A percentile compares a stretch with the other conserved stretches of the same genome.
These are phyloP conservation scores for Palythoa grandis DNA, from an alignment of 92 coral and sea anemone genomes.

Conservation along the genomic window DNA sequence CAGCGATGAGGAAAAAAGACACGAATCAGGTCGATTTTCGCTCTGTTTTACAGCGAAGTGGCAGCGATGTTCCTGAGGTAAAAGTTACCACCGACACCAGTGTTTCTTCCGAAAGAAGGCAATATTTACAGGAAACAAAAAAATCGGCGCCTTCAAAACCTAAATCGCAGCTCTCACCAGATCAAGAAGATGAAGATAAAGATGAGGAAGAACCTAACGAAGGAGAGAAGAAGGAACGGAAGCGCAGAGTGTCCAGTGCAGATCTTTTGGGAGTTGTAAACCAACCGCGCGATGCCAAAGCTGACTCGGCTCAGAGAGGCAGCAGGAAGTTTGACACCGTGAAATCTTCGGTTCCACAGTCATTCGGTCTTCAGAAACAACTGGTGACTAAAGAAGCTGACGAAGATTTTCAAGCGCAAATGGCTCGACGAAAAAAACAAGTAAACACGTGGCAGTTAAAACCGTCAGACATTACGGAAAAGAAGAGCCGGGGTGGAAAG, in stretches of 20 bases:
- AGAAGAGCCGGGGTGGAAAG: conserved; percentile 41
- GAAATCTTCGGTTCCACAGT: conserved; percentile 44
- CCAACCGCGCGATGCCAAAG: conserved; percentile 56
- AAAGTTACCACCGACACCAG: conserved; percentile 5
- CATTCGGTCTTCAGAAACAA: conserved; percentile 46
- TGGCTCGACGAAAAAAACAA: conserved; percentile 76
- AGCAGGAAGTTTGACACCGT: conserved; percentile 52
- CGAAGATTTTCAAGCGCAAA: conserved; percentile 64
- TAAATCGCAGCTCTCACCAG: conserved; percentile 15
- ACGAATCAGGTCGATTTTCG: conserved; percentile 53
- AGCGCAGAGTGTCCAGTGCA: conserved; percentile 75
- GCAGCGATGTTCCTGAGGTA: neutral
- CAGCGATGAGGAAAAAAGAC: conserved; percentile 43
- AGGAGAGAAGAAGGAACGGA: conserved; percentile 42
- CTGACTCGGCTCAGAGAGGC: conserved; percentile 56
- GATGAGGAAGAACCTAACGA: conserved; percentile 30
- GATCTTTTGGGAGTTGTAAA: conserved; percentile 73
- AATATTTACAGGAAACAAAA: conserved; percentile 48
- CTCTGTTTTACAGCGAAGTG: conserved; percentile 20
- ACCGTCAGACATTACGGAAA: conserved; percentile 29
- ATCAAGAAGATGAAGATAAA: conserved; percentile 40
- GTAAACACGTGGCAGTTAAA: conserved; percentile 44
- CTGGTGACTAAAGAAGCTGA: conserved; percentile 55
- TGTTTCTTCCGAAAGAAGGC: conserved; percentile 7
- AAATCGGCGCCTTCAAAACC: conserved; percentile 39